Percentiles rank a stretch among this genome's conserved stretches.
Evolutionary conservation across 1,140 invertebrate genomes (phyloP).

Genomic region (Trissolcus basalis): DNA sequence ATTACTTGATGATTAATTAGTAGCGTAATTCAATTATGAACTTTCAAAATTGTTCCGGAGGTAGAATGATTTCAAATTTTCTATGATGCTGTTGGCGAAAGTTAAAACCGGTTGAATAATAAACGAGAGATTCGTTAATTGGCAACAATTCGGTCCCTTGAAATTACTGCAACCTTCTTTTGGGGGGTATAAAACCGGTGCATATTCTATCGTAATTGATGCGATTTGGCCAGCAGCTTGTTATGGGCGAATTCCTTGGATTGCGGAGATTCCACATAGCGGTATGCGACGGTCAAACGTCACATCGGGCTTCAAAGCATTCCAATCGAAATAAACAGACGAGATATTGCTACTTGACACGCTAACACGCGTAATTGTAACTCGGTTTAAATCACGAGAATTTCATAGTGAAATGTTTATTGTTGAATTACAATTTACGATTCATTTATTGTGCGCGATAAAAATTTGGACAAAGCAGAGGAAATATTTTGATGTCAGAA

Average conservation of each 20-base stretch:
- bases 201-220: slow-evolving; percentile 54
- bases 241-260: slow-evolving; percentile 45
- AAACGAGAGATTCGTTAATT: slow-evolving; percentile 8
- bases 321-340: slow-evolving; percentile 67
- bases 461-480: too few species aligned
- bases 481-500: too few species aligned
- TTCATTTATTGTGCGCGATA: background rate
- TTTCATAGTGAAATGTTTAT: slow-evolving; percentile 28
- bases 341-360: slow-evolving; percentile 74
- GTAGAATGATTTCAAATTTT: too few species aligned
- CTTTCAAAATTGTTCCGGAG: too few species aligned
- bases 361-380: slow-evolving; percentile 60
- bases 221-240: slow-evolving; percentile 19
- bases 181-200: slow-evolving; percentile 3
- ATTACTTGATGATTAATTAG: too few species aligned
- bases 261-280: slow-evolving; percentile 22
- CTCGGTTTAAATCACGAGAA: slow-evolving; percentile 45
- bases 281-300: slow-evolving; percentile 51
- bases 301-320: slow-evolving; percentile 68
- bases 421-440: background rate
- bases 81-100: too few species aligned
- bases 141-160: slow-evolving; percentile 6
- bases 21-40: too few species aligned
- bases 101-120: background rate
- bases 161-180: background rate